Percentiles rank a stretch among this genome's conserved stretches.
Evolutionary conservation across 2,888 invertebrate genomes (phyloP).

Genomic region (Matsumyia berberina): DNA sequence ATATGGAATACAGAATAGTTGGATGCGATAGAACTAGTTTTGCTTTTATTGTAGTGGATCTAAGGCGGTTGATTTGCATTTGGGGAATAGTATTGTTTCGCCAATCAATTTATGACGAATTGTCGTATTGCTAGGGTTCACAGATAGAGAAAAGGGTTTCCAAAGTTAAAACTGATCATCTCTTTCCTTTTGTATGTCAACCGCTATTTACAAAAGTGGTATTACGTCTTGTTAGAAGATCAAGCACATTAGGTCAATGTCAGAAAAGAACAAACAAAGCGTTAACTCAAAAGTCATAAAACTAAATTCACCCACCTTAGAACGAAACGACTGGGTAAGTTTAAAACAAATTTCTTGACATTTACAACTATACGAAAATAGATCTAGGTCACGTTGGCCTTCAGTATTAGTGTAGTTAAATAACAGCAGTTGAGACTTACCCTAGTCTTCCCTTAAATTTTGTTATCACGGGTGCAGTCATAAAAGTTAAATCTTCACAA

Average conservation of each 20-base stretch:
- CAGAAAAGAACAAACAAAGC: background rate
- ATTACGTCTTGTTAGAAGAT: too few species aligned
- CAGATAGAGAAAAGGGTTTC: too few species aligned
- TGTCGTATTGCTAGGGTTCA: too few species aligned
- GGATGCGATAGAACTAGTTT: too few species aligned
- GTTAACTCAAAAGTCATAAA: slow-evolving; percentile 3
- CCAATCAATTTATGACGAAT: too few species aligned
- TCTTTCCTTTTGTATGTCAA: too few species aligned
- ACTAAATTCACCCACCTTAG: slow-evolving; percentile 1
- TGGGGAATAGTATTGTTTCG: too few species aligned
- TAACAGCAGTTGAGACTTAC: slow-evolving; percentile 12
- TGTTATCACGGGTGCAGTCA: background rate
- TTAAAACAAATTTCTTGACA: background rate
- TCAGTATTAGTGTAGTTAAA: slow-evolving; percentile 32
- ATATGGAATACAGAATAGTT: too few species aligned
- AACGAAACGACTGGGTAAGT: background rate
- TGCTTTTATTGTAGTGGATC: too few species aligned
- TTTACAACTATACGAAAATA: slow-evolving; percentile 30
- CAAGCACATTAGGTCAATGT: background rate
- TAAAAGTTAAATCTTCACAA: background rate
- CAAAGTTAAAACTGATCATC: too few species aligned
- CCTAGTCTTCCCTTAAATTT: slow-evolving; percentile 4
- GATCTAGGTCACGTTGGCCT: slow-evolving; percentile 58
- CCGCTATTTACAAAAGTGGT: too few species aligned
- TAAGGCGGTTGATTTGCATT: too few species aligned